phyloP scores from a whole-genome alignment of 2,113 vertebrate genomes.

The Nibea coibor region DNA sequence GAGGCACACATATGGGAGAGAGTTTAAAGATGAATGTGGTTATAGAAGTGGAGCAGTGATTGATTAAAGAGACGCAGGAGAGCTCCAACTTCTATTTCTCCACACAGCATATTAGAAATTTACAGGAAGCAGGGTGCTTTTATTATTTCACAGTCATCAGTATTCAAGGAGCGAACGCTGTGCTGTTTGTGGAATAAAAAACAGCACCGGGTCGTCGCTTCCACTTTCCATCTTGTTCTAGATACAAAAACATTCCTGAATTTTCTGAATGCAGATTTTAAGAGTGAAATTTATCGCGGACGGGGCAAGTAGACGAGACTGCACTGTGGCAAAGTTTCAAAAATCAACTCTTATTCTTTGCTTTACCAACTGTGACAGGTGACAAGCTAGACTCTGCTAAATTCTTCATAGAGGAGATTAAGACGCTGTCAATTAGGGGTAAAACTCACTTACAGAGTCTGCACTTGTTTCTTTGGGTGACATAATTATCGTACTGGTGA shows the following conservation, averaged over 20 bases:
- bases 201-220: neutral
- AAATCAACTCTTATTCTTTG: neutral
- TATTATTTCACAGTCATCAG: slow-evolving; percentile 7
- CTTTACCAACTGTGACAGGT: neutral
- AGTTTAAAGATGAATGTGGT: slow-evolving; percentile 8
- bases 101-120: neutral
- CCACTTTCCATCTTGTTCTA: neutral
- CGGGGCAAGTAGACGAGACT: neutral
- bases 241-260: neutral
- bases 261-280: neutral
- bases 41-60: slow-evolving; percentile 8
- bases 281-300: neutral
- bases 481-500: neutral
- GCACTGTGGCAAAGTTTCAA: neutral
- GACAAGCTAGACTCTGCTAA: neutral
- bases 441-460: neutral
- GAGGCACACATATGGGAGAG: slow-evolving; percentile 1
- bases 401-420: neutral
- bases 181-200: neutral
- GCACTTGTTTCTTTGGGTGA: neutral
- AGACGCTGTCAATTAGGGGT: neutral
- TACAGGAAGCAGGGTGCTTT: neutral
- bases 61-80: neutral
- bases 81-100: neutral
- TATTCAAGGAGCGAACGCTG: neutral